Percentiles rank a stretch among this genome's conserved stretches.
phyloP scores from a whole-genome alignment of 2,113 vertebrate species.

The Neolamprologus kungweensis region DNA sequence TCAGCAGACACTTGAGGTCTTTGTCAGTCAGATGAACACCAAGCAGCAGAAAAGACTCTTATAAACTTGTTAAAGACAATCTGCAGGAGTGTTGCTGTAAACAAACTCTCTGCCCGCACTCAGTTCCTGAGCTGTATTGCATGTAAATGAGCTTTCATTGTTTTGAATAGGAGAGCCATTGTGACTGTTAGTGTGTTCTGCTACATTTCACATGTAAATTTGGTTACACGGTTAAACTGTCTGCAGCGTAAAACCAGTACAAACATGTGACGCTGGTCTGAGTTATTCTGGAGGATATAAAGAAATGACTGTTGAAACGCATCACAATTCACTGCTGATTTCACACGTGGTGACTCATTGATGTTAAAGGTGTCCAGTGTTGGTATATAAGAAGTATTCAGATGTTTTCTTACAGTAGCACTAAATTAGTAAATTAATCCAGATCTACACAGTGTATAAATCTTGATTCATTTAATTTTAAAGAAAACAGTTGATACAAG shows the following conservation, averaged over 20 bases:
- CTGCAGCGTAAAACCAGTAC: background rate
- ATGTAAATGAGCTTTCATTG: background rate
- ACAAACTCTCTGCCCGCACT: background rate
- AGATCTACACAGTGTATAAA: rapidly evolving
- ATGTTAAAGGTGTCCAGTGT: background rate
- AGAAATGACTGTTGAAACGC: slow-evolving; percentile 4
- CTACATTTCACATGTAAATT: slow-evolving; percentile 49
- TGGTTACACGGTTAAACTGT: slow-evolving; percentile 28
- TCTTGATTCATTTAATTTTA: background rate
- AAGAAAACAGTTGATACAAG: background rate
- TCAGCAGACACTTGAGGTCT: background rate
- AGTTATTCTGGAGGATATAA: slow-evolving; percentile 22
- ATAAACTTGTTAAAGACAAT: background rate
- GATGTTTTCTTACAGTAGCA: background rate
- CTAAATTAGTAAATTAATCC: background rate
- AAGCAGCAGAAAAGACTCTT: background rate
- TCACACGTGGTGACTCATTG: background rate
- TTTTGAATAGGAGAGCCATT: background rate
- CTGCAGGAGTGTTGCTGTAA: background rate
- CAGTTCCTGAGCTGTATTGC: background rate
- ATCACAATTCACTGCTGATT: background rate
- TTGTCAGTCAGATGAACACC: background rate
- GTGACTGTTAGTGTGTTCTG: background rate
- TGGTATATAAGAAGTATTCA: background rate
- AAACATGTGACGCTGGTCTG: slow-evolving; percentile 6